These are phyloP conservation scores for Zaprionus ornatus DNA, from an alignment of 1,140 invertebrate species.

Conservation along the genomic window DNA sequence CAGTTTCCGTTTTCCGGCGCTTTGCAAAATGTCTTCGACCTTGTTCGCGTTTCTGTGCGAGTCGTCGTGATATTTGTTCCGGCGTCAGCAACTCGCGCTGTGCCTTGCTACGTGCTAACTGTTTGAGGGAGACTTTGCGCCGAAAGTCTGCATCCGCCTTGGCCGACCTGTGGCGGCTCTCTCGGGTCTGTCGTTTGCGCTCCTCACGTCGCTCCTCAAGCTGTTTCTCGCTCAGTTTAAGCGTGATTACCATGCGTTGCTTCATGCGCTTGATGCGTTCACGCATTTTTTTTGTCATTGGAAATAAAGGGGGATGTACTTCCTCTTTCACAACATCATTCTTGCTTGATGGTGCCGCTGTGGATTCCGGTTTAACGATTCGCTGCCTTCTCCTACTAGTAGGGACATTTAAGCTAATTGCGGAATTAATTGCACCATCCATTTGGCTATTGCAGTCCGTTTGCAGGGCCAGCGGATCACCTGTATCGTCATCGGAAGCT, in stretches of 20 bases:
- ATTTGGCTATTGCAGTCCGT: background rate
- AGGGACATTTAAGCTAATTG: background rate
- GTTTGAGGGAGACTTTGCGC: background rate
- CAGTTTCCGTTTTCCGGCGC: slow-evolving; percentile 8
- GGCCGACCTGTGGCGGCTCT: slow-evolving; percentile 18
- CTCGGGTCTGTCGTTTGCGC: slow-evolving; percentile 15
- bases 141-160: background rate
- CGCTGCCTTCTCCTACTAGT: background rate
- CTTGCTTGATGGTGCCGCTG: background rate
- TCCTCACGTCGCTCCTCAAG: background rate
- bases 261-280: slow-evolving; percentile 29
- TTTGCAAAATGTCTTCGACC: slow-evolving; percentile 18
- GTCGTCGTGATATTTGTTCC: background rate
- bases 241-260: slow-evolving; percentile 26
- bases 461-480: slow-evolving; percentile 22
- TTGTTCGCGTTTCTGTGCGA: slow-evolving; percentile 17
- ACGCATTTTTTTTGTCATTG: slow-evolving; percentile 20
- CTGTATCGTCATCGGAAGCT: background rate
- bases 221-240: slow-evolving; percentile 5
- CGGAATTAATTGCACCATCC: background rate
- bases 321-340: background rate
- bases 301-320: slow-evolving; percentile 5
- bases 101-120: slow-evolving; percentile 1
- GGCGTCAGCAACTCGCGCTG: slow-evolving; percentile 19
- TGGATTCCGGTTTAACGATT: background rate